phyloP scores from a whole-genome alignment of 2,113 vertebrate species.

The Psammodynastes pulverulentus region DNA sequence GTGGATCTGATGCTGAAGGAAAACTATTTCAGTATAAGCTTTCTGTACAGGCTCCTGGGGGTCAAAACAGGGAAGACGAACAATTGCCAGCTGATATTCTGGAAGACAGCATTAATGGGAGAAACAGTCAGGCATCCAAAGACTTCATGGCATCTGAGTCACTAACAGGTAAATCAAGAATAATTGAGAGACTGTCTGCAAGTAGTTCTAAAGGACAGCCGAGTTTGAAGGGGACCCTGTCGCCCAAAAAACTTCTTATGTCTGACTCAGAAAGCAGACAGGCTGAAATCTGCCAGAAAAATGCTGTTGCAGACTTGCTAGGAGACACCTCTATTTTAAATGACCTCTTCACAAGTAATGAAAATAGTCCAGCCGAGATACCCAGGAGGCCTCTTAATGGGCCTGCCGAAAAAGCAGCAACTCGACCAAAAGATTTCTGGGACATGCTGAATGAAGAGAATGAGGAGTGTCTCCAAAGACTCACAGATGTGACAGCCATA shows the following conservation, averaged over 20 bases:
- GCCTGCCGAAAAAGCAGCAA: conserved; percentile 65
- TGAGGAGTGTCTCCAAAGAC: conserved; percentile 81
- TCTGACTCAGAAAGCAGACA: conserved; percentile 51
- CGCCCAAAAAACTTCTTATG: conserved; percentile 40
- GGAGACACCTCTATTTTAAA: conserved; percentile 91
- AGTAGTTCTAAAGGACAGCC: conserved; percentile 36
- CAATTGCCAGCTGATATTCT: conserved; percentile 28
- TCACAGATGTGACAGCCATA: conserved; percentile 82
- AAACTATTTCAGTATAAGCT: conserved; percentile 38
- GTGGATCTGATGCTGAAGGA: conserved; percentile 27
- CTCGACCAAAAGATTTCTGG: conserved; percentile 87
- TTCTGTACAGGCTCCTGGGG: conserved; percentile 16
- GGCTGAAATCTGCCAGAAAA: conserved; percentile 43
- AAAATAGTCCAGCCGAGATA: conserved; percentile 38
- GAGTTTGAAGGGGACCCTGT: conserved; percentile 17
- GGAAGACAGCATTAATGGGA: conserved; percentile 32
- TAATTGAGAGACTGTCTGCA: conserved; percentile 39
- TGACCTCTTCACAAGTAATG: conserved; percentile 79
- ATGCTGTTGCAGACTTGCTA: conserved; percentile 75
- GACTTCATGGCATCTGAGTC: conserved; percentile 36
- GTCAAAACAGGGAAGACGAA: conserved; percentile 44
- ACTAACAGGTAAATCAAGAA: conserved; percentile 46
- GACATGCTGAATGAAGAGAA: conserved; percentile 89
- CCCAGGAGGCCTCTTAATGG: conserved; percentile 40
- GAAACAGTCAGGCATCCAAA: conserved; percentile 42